Evolutionary conservation across 2,888 invertebrate species (phyloP), one percentile per base, ranked within the genome.

Genomic region (Netelia inedita): DNA sequence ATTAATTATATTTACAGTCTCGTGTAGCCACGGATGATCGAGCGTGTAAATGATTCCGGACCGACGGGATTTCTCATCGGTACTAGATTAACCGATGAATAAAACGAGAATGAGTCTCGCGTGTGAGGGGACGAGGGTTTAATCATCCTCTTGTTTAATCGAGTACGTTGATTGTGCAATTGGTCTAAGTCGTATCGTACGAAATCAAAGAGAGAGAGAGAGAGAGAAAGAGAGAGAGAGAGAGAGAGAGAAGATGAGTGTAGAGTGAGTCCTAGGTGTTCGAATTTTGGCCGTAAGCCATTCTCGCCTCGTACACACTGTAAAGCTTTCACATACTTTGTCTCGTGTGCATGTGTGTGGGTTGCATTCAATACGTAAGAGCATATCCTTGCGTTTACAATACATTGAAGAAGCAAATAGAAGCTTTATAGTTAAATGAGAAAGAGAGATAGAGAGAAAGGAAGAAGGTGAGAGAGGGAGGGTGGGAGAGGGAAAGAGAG

Each of bases 241-340:
- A 35, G 69, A 35, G 35, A n/a, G n/a, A 3, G 8, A 41, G n/a
- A 21, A 2, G 59, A 50, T n/a, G 23, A 23, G 66, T 66, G n/a
- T 78, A 82, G 35, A 61, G 73, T 68, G 82, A 68, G 28, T 28
- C 28, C 46, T 63, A 65, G 43, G 53, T 71, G 74, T 79, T 79
- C 74, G 79, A 83, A 79, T 83, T 83, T 83, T 83, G 83, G 83
- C 83, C 41, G 16, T 19, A 41, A 74, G 83, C 83, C 83, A 83
- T 59, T 75, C 5, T 79, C 73, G 76, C 78, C 46, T 46, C 46
- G 14, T 46, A 11, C 46, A 14, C 14, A 46, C 46, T 53, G 35
- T 53, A 63, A 73, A 61, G 79, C 16, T 68, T 68, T 63, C 75
- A 53, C 66, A 61, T 50, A 35, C 28, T 57, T 19, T 41, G 21